Evolutionary conservation across 2,797 vertebrate genomes (phyloP).

Genomic region (Chrosomus eos): DNA sequence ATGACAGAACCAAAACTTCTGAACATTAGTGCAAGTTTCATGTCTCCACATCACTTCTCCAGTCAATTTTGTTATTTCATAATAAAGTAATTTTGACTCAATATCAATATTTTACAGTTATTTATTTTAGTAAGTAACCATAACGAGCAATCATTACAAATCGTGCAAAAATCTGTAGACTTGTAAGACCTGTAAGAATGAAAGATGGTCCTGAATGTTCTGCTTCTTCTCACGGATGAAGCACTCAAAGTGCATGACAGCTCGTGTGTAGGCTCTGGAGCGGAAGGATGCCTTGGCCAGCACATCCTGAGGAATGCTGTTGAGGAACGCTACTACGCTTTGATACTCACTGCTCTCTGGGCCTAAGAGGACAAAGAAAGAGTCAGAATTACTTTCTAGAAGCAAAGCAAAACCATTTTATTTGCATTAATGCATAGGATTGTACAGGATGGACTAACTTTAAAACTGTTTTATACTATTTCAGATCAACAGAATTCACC

Average conservation of each 20-base stretch:
- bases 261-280: constrained; percentile 95
- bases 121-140: background rate
- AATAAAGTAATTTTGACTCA: background rate
- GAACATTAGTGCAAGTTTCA: background rate
- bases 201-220: constrained; percentile 95
- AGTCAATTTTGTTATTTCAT: background rate
- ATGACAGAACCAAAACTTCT: background rate
- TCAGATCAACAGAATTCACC: background rate
- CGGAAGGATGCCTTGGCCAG: constrained; percentile 93
- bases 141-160: background rate
- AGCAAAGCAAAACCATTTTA: background rate
- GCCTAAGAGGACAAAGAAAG: constrained; percentile 49
- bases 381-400: background rate
- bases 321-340: constrained; percentile 90
- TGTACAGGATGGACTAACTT: background rate
- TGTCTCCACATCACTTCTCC: background rate
- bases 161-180: background rate
- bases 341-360: constrained; percentile 85
- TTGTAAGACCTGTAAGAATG: constrained; percentile 90
- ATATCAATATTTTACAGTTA: background rate
- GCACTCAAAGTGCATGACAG: constrained; percentile 98
- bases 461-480: background rate
- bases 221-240: constrained; percentile 94
- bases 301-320: constrained; percentile 92
- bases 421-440: background rate